Percentiles rank a stretch among this genome's conserved stretches.
phyloP scores from a whole-genome alignment of 2,113 vertebrate genomes.

The Speoplatyrhinus poulsoni region DNA sequence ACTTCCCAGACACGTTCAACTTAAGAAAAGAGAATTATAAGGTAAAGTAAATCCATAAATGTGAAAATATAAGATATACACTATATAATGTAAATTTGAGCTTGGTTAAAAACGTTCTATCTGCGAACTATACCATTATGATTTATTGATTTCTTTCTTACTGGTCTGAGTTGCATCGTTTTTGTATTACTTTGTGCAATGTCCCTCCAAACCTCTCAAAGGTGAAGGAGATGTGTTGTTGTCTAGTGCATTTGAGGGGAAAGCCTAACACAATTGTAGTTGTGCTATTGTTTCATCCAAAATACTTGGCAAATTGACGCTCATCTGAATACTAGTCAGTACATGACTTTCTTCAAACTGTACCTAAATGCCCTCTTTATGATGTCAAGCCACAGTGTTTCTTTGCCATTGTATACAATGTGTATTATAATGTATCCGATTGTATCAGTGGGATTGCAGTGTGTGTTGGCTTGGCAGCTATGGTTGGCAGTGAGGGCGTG shows the following conservation, averaged over 20 bases:
- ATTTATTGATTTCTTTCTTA: conserved; percentile 61
- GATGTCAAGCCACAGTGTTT: conserved; percentile 13
- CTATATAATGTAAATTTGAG: not conserved
- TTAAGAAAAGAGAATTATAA: conserved; percentile 26
- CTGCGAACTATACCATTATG: conserved; percentile 5
- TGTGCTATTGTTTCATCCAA: conserved; percentile 1
- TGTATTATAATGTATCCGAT: not conserved
- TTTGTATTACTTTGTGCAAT: conserved; percentile 27
- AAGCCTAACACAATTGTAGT: not conserved
- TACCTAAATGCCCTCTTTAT: not conserved
- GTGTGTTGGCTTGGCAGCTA: conserved; percentile 27
- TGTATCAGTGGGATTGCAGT: conserved; percentile 21
- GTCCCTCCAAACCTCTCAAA: conserved; percentile 1
- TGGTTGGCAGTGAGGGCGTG: conserved; percentile 52
- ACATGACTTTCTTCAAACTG: not conserved
- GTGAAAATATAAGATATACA: not conserved
- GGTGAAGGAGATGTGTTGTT: not conserved
- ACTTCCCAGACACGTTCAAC: conserved; percentile 46
- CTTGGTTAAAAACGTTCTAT: not conserved
- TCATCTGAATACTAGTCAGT: not conserved
- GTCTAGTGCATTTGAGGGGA: not conserved
- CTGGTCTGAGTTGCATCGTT: conserved; percentile 73
- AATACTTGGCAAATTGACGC: conserved; percentile 1
- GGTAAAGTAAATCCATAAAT: conserved; percentile 45
- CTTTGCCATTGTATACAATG: not conserved